Percentiles rank a stretch among this genome's conserved stretches.
These are phyloP conservation scores for Thalassarche chlororhynchos DNA, from an alignment of 2,113 vertebrate genomes.

Conservation along the genomic window DNA sequence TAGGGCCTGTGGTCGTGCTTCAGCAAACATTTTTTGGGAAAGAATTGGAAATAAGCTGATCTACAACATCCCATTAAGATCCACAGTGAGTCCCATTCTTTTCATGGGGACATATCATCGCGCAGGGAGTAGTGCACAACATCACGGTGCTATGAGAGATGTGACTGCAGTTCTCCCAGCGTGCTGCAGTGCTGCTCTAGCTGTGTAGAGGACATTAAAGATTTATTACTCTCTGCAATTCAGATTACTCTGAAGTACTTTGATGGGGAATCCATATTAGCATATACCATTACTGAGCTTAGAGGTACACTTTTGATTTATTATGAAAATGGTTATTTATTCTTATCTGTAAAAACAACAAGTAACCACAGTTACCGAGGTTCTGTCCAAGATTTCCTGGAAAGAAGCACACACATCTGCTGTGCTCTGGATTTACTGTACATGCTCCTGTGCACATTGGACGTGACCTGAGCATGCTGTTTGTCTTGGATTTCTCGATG, in stretches of 20 bases:
- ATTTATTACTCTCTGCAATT: background rate
- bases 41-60: background rate
- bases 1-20: background rate
- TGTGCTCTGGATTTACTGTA: background rate
- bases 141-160: background rate
- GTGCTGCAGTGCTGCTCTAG: background rate
- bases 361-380: rapidly evolving
- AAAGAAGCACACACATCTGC: background rate
- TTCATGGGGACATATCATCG: background rate
- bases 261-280: background rate
- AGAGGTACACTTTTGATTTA: background rate
- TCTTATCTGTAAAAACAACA: background rate
- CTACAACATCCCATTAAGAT: background rate
- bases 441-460: rapidly evolving
- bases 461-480: background rate
- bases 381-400: background rate
- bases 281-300: background rate
- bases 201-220: background rate
- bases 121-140: background rate
- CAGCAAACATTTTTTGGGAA: background rate
- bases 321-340: background rate
- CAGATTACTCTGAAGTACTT: background rate
- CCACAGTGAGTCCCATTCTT: background rate
- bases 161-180: background rate
- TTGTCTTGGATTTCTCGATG: background rate